These are phyloP conservation scores for Neoascia interrupta DNA, from an alignment of 2,888 invertebrate species.

Conservation along the genomic window DNA sequence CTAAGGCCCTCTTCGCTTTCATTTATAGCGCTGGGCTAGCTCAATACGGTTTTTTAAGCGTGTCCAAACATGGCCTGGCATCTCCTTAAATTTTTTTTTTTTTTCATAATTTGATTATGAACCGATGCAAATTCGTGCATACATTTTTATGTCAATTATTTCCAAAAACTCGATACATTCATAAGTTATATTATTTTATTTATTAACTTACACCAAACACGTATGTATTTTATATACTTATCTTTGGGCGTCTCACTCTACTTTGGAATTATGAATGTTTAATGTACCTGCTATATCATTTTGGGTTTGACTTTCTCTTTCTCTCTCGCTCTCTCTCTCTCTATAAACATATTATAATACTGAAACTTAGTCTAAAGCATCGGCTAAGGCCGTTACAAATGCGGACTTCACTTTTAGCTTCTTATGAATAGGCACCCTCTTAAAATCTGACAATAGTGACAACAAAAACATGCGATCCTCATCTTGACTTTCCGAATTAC, in stretches of 20 bases:
- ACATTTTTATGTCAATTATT: too few species aligned
- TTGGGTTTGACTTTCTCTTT: not conserved
- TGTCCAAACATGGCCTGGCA: too few species aligned
- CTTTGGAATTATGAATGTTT: slow-evolving; percentile 33
- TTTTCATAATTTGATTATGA: too few species aligned
- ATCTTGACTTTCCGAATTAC: slow-evolving; percentile 61
- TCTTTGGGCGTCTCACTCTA: slow-evolving; percentile 43
- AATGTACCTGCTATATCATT: too few species aligned
- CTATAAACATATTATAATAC: not conserved
- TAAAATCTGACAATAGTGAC: slow-evolving; percentile 71
- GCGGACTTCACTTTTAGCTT: slow-evolving; percentile 71
- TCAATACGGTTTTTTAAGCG: too few species aligned
- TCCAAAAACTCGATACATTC: too few species aligned
- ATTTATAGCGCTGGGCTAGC: too few species aligned
- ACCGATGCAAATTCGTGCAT: too few species aligned
- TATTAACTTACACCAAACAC: not conserved
- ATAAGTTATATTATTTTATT: too few species aligned
- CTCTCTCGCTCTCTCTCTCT: not conserved
- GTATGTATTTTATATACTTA: not conserved
- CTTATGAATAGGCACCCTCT: slow-evolving; percentile 69
- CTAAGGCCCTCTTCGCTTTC: too few species aligned
- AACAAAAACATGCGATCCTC: slow-evolving; percentile 72
- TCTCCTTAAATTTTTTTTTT: too few species aligned
- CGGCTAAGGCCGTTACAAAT: slow-evolving; percentile 69
- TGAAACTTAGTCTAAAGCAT: slow-evolving; percentile 45